phyloP scores from a whole-genome alignment of 2,113 vertebrate genomes.

The Microcebus lehilahytsara region DNA sequence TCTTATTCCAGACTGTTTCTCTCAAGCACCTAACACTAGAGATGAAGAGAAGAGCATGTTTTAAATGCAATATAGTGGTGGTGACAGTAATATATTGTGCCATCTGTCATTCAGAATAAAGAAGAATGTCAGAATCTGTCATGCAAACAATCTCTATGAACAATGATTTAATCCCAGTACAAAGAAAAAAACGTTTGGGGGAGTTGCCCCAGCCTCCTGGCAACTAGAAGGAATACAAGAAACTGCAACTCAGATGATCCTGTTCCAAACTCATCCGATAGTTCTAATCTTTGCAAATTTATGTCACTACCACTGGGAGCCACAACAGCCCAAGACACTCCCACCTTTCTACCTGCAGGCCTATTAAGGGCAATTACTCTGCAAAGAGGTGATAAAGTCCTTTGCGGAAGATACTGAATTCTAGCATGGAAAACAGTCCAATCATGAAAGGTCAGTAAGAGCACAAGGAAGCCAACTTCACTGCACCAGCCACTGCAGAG shows the following conservation, averaged over 20 bases:
- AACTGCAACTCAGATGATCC: background rate
- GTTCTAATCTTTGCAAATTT: background rate
- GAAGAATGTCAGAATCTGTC: background rate
- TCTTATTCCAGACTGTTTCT: background rate
- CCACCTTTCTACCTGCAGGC: conserved; percentile 39
- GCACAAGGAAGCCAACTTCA: background rate
- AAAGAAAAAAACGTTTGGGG: background rate
- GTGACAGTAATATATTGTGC: background rate
- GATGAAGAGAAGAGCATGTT: background rate
- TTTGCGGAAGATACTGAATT: conserved; percentile 74
- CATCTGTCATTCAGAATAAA: conserved; percentile 48
- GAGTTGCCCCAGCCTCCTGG: background rate
- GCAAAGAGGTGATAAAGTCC: conserved; percentile 62
- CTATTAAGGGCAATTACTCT: conserved; percentile 73
- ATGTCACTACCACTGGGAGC: conserved; percentile 14
- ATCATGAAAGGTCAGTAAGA: conserved; percentile 28
- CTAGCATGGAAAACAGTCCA: conserved; percentile 53
- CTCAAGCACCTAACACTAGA: background rate
- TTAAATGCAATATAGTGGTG: conserved; percentile 1
- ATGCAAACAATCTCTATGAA: background rate
- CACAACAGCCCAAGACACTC: conserved; percentile 31
- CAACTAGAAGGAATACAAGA: background rate
- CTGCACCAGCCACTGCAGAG: background rate
- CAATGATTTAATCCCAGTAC: background rate
- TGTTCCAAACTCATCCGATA: background rate